Base-by-base conservation (phyloP, 2,888 invertebrate genomes). In the Acanthosepion esculentum region DNA sequence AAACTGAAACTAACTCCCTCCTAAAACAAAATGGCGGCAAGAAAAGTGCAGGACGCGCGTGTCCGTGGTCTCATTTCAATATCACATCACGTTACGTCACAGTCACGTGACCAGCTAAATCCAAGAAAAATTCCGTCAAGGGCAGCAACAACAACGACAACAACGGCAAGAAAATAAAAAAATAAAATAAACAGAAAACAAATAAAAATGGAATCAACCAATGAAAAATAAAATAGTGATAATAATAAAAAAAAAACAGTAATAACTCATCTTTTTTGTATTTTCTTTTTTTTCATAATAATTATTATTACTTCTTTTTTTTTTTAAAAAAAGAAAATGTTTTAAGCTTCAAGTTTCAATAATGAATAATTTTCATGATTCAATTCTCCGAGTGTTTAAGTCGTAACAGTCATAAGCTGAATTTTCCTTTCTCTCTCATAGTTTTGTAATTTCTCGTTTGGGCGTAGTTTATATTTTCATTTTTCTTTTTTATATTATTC, bases 271-370 rank as follows among this genome's bases (percentile, higher is more conserved):
- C 20, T 5, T 78, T n/a, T 29, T 78, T 64, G 50, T 6, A 20
- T 23, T 78, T 78, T 12, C 33, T 5, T 33, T 10, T 78, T 78
- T 78, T n/a, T 78, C n/a, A 78, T 78, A 78, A 78, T 78, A 78
- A n/a, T 78, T 7, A 78, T 78, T n/a, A 78, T 78, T 10, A 78
- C 7, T 10, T n/a, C 12, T 78, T n/a, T 78, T 78, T 78, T 78
- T 78, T 41, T n/a, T n/a, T n/a, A n/a, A n/a, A n/a, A n/a, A 41
- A 41, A 41, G 12, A 15, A 78, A 78, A 78, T n/a, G n/a, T 78
- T 78, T 78, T 78, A 10, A 78, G n/a, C 78, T 78, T 78, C 78
- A 78, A 78, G 78, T 78, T 78, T 78, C 78, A 78, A 78, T 78
- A 78, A 78, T 78, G 78, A 33, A 78, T 33, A n/a, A n/a, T 78